Base-by-base conservation (phyloP, 64 coral and sea anemone genomes). In the Stylophora pistillata region DNA sequence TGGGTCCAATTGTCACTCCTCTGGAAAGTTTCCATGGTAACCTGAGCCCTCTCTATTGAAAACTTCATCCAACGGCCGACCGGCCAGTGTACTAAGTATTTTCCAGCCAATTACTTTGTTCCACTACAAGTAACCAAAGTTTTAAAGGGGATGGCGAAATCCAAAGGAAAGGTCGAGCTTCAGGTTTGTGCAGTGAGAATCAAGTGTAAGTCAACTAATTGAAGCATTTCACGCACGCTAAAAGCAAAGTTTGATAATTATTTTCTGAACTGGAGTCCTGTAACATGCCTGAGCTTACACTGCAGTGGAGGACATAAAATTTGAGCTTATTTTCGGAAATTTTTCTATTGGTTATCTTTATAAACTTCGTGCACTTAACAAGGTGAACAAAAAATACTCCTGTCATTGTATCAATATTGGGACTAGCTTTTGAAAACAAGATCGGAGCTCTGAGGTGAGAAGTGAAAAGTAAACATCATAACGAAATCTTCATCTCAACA, bases 111-210 rank as follows among this genome's bases (percentile, higher is more conserved):
- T 20, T 74, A n/a, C n/a, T 74, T 2, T 13, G 9, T 47, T 23
- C 2, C 10, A 32, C 34, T 10, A 26, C 73, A 47, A 15, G 0
- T 81, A 32, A 63, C 16, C 16, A 33, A 30, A 81, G 30, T 0
- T 63, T 5, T 55, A n/a, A 34, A 52, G 27, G 11, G 68, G 47
- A 83, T 83, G 80, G 80, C 80, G 52, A 83, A 83, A 53, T 83
- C 80, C 68, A 83, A 83, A 53, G 80, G 61, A 27, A 83, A 68
- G 53, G 34, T 83, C 10, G 80, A 83, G 37, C 32, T 83, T 26
- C 80, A 83, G 61, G 80, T 83, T 21, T 53, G 60, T 83, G 25
- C 20, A 66, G 63, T n/a, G 63, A n/a, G 5, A 21, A 25, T 66
- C n/a, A 10, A 25, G 23, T 23, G 21, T 18, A 15, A 5, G 4